Conservation (phyloP, 2,113 vertebrate species). For the Amazona guildingii region DNA sequence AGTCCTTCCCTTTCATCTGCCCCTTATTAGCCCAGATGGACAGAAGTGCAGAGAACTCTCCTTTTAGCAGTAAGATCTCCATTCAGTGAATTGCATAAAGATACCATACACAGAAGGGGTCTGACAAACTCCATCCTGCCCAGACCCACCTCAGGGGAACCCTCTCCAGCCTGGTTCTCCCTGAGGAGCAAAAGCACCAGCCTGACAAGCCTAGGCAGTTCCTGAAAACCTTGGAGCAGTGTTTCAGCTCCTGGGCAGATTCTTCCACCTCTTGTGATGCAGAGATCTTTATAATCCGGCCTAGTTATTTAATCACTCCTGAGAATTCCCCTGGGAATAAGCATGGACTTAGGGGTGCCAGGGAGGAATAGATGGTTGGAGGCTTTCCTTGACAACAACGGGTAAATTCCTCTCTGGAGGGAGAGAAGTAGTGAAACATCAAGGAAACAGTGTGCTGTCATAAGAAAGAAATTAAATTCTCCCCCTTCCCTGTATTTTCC, state of each 20-base stretch:
- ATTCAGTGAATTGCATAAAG: not conserved
- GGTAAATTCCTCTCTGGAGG: not conserved
- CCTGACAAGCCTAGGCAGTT: not conserved
- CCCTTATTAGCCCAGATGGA: slow-evolving; percentile 10
- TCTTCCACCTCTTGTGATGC: not conserved
- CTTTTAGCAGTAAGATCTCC: not conserved
- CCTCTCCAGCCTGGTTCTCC: not conserved
- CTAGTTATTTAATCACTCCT: not conserved
- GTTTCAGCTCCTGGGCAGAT: not conserved
- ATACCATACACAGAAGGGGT: not conserved
- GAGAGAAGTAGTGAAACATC: not conserved
- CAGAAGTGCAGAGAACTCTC: not conserved
- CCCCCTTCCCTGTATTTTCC: not conserved
- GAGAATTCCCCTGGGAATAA: not conserved
- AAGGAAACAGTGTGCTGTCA: not conserved
- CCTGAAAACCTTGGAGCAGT: not conserved
- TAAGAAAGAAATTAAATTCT: not conserved
- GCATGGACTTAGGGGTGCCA: not conserved
- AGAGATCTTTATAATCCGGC: not conserved
- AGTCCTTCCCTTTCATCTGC: slow-evolving; percentile 16
- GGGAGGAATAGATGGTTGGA: not conserved
- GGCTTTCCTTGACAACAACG: not conserved
- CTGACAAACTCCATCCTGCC: not conserved
- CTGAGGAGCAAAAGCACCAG: not conserved
- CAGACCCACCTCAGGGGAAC: not conserved